phyloP scores from a whole-genome alignment of 2,888 invertebrate species.

The Epirrhoe tristata region DNA sequence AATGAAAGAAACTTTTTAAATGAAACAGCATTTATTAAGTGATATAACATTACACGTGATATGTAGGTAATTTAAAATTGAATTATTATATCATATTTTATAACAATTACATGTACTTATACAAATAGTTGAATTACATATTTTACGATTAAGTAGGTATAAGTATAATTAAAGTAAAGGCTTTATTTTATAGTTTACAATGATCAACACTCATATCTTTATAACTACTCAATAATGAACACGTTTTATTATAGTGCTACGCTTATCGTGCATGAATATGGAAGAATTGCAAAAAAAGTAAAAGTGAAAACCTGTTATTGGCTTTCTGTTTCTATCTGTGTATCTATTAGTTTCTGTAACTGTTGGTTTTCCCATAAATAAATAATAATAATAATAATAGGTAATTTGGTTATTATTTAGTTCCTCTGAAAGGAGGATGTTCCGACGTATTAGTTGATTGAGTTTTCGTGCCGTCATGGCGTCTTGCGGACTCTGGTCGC shows the following conservation, averaged over 20 bases:
- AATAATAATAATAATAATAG: no score
- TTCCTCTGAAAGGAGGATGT: constrained; percentile 54
- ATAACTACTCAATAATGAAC: constrained; percentile 29
- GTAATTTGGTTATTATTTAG: constrained; percentile 45
- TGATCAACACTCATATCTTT: constrained; percentile 19
- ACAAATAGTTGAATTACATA: background rate
- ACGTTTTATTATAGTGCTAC: constrained; percentile 13
- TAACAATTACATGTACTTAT: background rate
- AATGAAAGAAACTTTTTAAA: background rate
- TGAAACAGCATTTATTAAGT: constrained; percentile 22
- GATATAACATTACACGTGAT: constrained; percentile 12
- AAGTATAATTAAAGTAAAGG: background rate
- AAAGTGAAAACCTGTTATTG: background rate
- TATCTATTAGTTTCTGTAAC: no score
- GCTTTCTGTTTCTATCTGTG: no score
- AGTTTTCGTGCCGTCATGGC: constrained; percentile 58
- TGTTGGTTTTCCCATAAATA: no score
- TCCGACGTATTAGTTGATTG: constrained; percentile 52
- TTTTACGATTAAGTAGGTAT: background rate
- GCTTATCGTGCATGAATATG: constrained; percentile 25
- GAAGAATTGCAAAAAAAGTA: constrained; percentile 16
- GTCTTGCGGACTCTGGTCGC: constrained; percentile 70
- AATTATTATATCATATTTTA: constrained; percentile 2
- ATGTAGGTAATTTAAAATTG: constrained; percentile 23
- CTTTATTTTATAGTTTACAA: background rate